Percentiles rank a stretch among this genome's conserved stretches.
These are phyloP conservation scores for Rhea pennata DNA, from an alignment of 2,113 vertebrate genomes.

Conservation along the genomic window DNA sequence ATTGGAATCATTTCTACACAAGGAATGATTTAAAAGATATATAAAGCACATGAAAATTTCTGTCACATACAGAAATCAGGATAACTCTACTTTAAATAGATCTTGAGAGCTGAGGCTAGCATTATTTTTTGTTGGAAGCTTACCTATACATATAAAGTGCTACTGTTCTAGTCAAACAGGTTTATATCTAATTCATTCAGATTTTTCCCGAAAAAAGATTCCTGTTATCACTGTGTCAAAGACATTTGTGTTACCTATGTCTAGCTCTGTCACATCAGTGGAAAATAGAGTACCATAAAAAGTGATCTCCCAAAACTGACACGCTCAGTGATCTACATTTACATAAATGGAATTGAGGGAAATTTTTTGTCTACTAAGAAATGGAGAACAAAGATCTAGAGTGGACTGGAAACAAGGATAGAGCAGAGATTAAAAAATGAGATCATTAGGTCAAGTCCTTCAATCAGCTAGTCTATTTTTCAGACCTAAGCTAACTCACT, in stretches of 20 bases:
- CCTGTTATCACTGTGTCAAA: background rate
- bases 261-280: background rate
- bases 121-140: background rate
- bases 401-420: constrained; percentile 45
- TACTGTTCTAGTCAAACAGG: background rate
- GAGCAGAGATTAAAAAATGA: constrained; percentile 57
- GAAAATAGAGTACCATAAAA: background rate
- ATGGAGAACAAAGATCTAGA: constrained; percentile 38
- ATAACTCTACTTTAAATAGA: background rate
- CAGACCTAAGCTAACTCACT: constrained; percentile 35
- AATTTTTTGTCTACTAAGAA: constrained; percentile 6
- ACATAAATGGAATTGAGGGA: constrained; percentile 29
- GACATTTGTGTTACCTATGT: background rate
- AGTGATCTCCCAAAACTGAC: background rate
- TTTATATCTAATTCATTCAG: background rate
- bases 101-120: background rate
- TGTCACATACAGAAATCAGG: background rate
- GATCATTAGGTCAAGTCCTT: constrained; percentile 66
- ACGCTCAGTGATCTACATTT: constrained; percentile 38
- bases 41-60: background rate
- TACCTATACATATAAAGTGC: background rate
- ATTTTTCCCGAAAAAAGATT: background rate
- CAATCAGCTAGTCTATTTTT: constrained; percentile 71
- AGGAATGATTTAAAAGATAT: background rate
- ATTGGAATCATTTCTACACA: background rate